Percentiles rank a stretch among this genome's conserved stretches.
Evolutionary conservation across 2,113 vertebrate genomes (phyloP).

Genomic region (Rhinogobius similis): DNA sequence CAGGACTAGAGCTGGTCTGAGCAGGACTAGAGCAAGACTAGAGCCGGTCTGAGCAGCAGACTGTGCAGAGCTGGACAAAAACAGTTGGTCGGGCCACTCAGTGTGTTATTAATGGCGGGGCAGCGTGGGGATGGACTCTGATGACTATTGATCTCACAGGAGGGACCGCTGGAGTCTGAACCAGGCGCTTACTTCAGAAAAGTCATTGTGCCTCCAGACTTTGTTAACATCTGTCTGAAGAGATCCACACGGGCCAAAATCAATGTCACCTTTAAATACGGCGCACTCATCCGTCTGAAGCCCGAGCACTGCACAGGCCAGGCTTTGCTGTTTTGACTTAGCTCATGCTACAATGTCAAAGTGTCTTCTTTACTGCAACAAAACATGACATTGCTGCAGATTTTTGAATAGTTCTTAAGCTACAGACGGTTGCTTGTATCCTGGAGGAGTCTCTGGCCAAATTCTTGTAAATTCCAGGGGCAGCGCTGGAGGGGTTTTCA

Average conservation of each 20-base stretch:
- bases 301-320: neutral
- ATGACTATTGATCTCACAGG: conserved; percentile 64
- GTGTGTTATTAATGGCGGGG: conserved; percentile 61
- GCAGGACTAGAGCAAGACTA: neutral
- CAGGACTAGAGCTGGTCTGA: neutral
- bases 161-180: conserved; percentile 38
- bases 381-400: neutral
- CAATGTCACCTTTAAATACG: conserved; percentile 22
- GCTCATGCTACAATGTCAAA: neutral
- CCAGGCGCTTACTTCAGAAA: conserved; percentile 37
- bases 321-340: conserved; percentile 3
- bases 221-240: conserved; percentile 29
- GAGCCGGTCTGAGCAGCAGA: neutral
- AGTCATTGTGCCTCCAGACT: conserved; percentile 22
- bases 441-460: neutral
- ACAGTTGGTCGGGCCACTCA: conserved; percentile 58
- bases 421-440: neutral
- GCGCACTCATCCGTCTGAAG: conserved; percentile 12
- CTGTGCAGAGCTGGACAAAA: conserved; percentile 48
- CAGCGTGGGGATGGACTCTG: conserved; percentile 51
- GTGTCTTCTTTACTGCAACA: neutral
- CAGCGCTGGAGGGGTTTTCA: conserved; percentile 18
- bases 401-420: neutral
- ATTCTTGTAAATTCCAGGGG: neutral
- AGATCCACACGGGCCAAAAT: conserved; percentile 25